Conservation (phyloP, 1,140 invertebrate genomes). For the Panagrolaimus sp. region DNA sequence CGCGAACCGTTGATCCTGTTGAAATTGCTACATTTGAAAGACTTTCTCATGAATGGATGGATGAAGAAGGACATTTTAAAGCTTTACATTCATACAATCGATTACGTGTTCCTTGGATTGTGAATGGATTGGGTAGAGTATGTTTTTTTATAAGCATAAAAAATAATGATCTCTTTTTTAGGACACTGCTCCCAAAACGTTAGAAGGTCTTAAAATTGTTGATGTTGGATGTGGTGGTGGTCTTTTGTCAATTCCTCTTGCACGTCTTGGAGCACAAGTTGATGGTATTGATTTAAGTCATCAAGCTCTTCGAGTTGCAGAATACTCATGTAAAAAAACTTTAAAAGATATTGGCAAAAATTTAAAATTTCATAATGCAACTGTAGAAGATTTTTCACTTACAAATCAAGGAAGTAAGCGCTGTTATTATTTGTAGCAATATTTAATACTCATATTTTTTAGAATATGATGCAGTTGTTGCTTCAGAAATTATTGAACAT, state of each 20-base stretch:
- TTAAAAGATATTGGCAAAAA: conserved; percentile 62
- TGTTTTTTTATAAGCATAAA: not conserved
- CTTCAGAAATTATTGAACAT: conserved; percentile 85
- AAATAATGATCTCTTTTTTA: too few relatives aligned
- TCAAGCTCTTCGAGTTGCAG: conserved; percentile 69
- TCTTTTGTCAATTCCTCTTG: conserved; percentile 69
- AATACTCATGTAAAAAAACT: conserved; percentile 61
- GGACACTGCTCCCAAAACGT: too few relatives aligned
- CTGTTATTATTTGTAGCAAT: conserved; percentile 17
- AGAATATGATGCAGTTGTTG: conserved; percentile 74
- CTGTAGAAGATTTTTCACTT: conserved; percentile 30
- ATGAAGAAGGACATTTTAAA: conserved; percentile 48
- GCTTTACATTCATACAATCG: conserved; percentile 52
- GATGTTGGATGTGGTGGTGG: conserved; percentile 87
- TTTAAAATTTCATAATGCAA: conserved; percentile 57
- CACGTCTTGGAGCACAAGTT: conserved; percentile 72
- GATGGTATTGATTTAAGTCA: conserved; percentile 75
- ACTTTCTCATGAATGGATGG: conserved; percentile 37
- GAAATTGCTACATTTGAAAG: conserved; percentile 29
- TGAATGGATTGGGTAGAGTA: conserved; percentile 29
- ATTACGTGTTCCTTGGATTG: conserved; percentile 55
- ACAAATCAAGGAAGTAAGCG: conserved; percentile 57
- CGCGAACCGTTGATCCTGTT: conserved; percentile 14
- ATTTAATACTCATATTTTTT: conserved; percentile 15
- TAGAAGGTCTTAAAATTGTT: conserved; percentile 66